phyloP scores from a whole-genome alignment of 2,888 invertebrate genomes.

The Tenthredo notha region DNA sequence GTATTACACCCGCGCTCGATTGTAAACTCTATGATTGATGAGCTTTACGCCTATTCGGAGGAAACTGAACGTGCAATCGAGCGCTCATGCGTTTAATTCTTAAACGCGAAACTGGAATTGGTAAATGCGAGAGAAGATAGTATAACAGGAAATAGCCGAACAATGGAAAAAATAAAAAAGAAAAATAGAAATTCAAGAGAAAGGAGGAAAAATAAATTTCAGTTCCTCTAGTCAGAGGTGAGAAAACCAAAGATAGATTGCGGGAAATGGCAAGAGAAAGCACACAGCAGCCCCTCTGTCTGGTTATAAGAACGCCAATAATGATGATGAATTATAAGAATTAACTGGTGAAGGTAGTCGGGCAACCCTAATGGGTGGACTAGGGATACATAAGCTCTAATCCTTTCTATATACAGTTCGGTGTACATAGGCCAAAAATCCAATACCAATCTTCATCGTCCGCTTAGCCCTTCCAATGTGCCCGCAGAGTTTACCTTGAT shows the following conservation, averaged over 20 bases:
- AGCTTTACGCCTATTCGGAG: constrained; percentile 4
- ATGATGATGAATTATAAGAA: constrained; percentile 49
- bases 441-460: constrained; percentile 15
- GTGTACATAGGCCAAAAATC: constrained; percentile 1
- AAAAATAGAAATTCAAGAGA: background rate
- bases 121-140: background rate
- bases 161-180: background rate
- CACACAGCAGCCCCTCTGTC: constrained; percentile 10
- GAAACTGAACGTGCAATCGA: background rate
- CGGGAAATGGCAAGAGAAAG: background rate
- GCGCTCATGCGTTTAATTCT: constrained; percentile 39
- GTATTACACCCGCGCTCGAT: constrained; percentile 31
- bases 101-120: background rate
- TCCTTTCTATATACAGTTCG: constrained; percentile 30
- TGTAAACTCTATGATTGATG: constrained; percentile 49
- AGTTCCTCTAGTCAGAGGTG: background rate
- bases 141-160: background rate
- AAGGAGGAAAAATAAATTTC: background rate
- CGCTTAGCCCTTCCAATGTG: background rate
- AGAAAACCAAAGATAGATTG: constrained; percentile 7
- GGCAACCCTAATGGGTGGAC: constrained; percentile 13
- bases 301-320: constrained; percentile 43
- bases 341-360: constrained; percentile 25
- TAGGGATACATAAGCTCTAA: constrained; percentile 36
- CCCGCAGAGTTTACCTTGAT: background rate